Base-by-base conservation (phyloP, 23 tunicate species). In the Trididemnum miniatum region DNA sequence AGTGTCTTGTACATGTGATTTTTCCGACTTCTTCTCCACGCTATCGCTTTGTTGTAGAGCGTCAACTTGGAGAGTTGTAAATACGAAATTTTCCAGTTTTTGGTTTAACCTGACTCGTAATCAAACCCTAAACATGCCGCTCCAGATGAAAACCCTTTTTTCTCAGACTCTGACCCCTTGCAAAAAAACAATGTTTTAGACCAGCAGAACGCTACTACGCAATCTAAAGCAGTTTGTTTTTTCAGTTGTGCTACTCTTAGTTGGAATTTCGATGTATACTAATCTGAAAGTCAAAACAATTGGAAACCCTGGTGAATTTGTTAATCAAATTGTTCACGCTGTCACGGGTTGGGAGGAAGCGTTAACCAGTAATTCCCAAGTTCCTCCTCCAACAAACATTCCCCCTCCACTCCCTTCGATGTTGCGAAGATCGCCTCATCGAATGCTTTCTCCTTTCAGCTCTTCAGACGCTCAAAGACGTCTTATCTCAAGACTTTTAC, bases 231-330 rank as follows among this genome's bases (percentile, higher is more conserved):
- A 44, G 9, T 44, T 74, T 23, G 7, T 74, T 24, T 5, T 39
- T 78, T 50, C 82, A 78, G 82, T 52, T 3, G 27, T 5, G 18
- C 69, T 78, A 15, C 1, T 50, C 24, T 9, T 78, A 31, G 25
- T 26, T 51, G 82, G 69, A 18, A 20, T 78, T 7, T 26, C 82
- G 24, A 50, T 78, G 7, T 78, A 52, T 35, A 78, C 82, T 9
- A 54, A 78, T 27, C 37, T 24, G 24, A 78, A 78, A 54, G 25
- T 78, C 12, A 50, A 51, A 33, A 25, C 82, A 30, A 78, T 78
- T 57, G 69, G 69, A 31, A 78, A 78, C 35, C 64, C 67, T 5
- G 24, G 23, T 1, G 35, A 33, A 27, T 54, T 78, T 31, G 35
- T 75, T 28, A 34, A 26, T 26, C 49, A 75, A 38, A 40, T 28